Percentiles rank a stretch among this genome's conserved stretches.
These are phyloP conservation scores for Stenotaenia linearis DNA, from an alignment of 2,888 invertebrate species.

Conservation along the genomic window DNA sequence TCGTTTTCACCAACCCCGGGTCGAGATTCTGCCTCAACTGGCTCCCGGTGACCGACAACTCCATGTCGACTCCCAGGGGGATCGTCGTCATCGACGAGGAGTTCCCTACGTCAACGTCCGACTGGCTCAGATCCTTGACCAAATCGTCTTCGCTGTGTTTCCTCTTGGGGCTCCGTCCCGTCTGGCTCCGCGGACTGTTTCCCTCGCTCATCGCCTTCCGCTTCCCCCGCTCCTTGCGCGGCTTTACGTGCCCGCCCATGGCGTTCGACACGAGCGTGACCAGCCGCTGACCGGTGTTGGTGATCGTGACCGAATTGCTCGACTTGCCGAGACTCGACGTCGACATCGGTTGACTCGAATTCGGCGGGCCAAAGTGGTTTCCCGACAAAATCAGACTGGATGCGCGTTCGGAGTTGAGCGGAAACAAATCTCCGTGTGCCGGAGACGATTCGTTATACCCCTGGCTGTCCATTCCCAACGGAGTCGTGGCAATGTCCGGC, in stretches of 20 bases:
- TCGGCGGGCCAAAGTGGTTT: background rate
- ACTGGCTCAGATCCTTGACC: slow-evolving; percentile 37
- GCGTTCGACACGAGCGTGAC: background rate
- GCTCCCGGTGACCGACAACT: background rate
- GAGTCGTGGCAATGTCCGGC: slow-evolving; percentile 30
- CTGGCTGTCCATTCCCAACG: slow-evolving; percentile 32
- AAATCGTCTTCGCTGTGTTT: slow-evolving; percentile 42
- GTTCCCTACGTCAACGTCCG: slow-evolving; percentile 38
- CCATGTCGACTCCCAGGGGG: background rate
- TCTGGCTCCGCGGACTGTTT: slow-evolving; percentile 41
- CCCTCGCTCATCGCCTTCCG: slow-evolving; percentile 40
- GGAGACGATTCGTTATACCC: slow-evolving; percentile 33
- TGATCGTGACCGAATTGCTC: background rate
- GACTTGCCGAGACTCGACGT: background rate
- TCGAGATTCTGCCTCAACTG: background rate
- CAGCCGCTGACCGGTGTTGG: background rate
- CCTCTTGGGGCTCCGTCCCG: slow-evolving; percentile 46
- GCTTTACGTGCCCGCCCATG: slow-evolving; percentile 27
- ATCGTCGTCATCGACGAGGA: background rate
- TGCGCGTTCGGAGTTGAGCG: slow-evolving; percentile 30
- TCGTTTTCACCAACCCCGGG: background rate
- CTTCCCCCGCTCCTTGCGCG: slow-evolving; percentile 38
- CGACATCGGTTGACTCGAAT: background rate
- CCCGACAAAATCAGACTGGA: slow-evolving; percentile 12
- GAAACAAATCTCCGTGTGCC: slow-evolving; percentile 35